Evolutionary conservation across 1,140 invertebrate species (phyloP).

Genomic region (Drepana arcuata): DNA sequence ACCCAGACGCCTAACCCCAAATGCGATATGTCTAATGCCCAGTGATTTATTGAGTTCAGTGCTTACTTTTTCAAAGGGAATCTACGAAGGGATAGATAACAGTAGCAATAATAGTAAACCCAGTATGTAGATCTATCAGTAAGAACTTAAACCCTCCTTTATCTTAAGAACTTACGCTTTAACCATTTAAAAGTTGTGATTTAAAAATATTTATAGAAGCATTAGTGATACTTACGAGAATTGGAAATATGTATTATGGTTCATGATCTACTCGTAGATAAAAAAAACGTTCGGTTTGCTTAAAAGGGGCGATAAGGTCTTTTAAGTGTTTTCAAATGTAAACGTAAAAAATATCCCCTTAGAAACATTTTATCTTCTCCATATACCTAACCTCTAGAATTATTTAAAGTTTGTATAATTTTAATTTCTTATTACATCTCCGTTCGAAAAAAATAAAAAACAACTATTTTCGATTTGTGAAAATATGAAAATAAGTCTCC

Average conservation of each 20-base stretch:
- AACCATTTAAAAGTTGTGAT: conserved; percentile 3
- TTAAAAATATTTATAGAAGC: conserved; percentile 17
- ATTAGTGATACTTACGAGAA: conserved; percentile 4
- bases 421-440: too few relatives aligned
- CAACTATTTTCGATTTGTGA: too few relatives aligned
- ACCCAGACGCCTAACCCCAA: conserved; percentile 20
- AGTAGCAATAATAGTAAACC: conserved; percentile 18
- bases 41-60: conserved; percentile 52
- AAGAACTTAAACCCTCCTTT: conserved; percentile 8
- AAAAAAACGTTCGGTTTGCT: too few relatives aligned
- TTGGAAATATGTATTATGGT: too few relatives aligned
- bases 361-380: too few relatives aligned
- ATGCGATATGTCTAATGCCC: conserved; percentile 43
- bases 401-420: too few relatives aligned
- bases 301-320: conserved; percentile 5
- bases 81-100: conserved; percentile 24
- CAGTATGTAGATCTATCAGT: too few relatives aligned
- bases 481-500: too few relatives aligned
- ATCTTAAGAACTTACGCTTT: conserved; percentile 5
- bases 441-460: too few relatives aligned
- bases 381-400: too few relatives aligned
- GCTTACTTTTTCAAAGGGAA: conserved; percentile 42
- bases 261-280: conserved; percentile 6
- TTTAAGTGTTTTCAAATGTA: too few relatives aligned
- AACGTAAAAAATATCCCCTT: too few relatives aligned